These are phyloP conservation scores for Poecilia picta DNA, from an alignment of 2,797 vertebrate genomes.

Conservation along the genomic window DNA sequence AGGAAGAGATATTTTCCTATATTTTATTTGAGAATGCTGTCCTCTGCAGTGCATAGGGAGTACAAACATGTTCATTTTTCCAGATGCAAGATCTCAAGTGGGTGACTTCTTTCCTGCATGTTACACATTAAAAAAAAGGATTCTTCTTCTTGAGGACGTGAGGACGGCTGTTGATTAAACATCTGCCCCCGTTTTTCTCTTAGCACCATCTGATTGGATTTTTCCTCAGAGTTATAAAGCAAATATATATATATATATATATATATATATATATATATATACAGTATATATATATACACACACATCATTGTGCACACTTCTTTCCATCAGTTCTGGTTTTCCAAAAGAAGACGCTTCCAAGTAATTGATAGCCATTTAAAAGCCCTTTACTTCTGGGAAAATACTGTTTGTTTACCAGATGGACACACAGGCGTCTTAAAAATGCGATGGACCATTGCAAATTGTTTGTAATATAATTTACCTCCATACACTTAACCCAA, in stretches of 20 bases:
- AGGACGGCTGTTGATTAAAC: background rate
- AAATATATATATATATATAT: too few relatives aligned
- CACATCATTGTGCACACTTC: background rate
- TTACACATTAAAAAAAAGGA: background rate
- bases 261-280: too few relatives aligned
- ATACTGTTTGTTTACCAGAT: background rate
- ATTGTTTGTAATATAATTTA: background rate
- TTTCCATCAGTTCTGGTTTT: background rate
- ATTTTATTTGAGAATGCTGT: background rate
- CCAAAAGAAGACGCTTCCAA: background rate
- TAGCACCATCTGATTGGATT: background rate
- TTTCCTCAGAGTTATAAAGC: background rate
- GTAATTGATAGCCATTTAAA: background rate
- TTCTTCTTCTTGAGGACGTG: background rate
- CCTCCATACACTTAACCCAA: background rate
- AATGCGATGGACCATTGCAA: background rate
- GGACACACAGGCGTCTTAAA: background rate
- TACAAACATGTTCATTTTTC: background rate
- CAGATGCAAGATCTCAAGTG: background rate
- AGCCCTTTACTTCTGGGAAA: background rate
- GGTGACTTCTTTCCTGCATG: background rate
- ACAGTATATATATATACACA: too few relatives aligned
- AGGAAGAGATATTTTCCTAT: background rate
- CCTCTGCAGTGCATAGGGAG: background rate
- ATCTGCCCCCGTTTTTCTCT: background rate